A percentile compares a stretch with the other conserved stretches of the same genome.
phyloP scores from a whole-genome alignment of 1,140 invertebrate species.

The Dermatophagoides farinae region DNA sequence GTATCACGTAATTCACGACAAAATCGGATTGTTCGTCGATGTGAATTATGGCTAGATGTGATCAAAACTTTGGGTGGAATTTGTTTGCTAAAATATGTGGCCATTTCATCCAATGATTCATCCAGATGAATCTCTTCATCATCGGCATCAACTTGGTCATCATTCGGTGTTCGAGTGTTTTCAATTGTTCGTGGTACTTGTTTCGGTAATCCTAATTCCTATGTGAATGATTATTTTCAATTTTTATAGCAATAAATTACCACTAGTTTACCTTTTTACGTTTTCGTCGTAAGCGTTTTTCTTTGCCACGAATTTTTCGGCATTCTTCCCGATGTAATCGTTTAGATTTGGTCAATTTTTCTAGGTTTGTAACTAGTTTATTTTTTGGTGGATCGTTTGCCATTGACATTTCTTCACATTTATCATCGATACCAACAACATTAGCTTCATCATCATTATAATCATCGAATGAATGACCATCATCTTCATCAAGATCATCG shows the following conservation, averaged over 20 bases:
- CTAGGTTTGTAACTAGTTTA: background rate
- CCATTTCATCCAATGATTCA: constrained; percentile 66
- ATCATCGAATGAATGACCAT: background rate
- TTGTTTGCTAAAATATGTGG: constrained; percentile 57
- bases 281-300: background rate
- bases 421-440: background rate
- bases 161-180: constrained; percentile 68
- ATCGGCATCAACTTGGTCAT: constrained; percentile 57
- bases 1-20: constrained; percentile 69
- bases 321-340: background rate
- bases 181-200: constrained; percentile 77
- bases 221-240: background rate
- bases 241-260: background rate
- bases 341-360: constrained; percentile 1
- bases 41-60: constrained; percentile 76
- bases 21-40: constrained; percentile 72
- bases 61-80: constrained; percentile 85
- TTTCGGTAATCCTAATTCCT: constrained; percentile 31
- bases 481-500: background rate
- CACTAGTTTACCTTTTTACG: background rate
- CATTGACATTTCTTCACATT: background rate
- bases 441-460: background rate
- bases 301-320: background rate
- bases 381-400: background rate
- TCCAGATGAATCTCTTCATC: constrained; percentile 54